A percentile compares a stretch with the other conserved stretches of the same genome.
Conservation (phyloP, 2,113 vertebrate genomes). For the Ifrita kowaldi region DNA sequence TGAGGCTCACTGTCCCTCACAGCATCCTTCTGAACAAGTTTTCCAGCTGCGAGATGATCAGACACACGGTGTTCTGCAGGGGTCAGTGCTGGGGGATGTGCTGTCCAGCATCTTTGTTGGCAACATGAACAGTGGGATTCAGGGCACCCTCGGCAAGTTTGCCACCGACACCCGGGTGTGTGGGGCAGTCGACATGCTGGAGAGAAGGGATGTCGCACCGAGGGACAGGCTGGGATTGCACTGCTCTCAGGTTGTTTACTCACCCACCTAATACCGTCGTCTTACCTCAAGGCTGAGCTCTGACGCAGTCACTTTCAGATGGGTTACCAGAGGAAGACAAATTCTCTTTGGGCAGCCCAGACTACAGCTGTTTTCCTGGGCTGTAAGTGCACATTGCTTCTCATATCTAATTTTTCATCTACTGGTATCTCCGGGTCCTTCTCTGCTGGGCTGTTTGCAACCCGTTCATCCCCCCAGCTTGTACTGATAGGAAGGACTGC, state of each 20-base stretch:
- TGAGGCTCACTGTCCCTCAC: not conserved
- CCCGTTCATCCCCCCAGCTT: not conserved
- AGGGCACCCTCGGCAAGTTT: not conserved
- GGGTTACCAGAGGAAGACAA: not conserved
- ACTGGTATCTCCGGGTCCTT: not conserved
- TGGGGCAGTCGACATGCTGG: rapidly evolving
- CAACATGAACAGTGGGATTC: not conserved
- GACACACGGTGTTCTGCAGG: rapidly evolving
- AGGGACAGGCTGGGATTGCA: not conserved
- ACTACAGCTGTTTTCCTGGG: not conserved
- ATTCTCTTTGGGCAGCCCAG: not conserved
- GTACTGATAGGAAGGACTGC: not conserved
- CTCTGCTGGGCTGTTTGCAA: not conserved
- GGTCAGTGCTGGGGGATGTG: not conserved
- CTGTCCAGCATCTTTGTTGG: too few relatives aligned
- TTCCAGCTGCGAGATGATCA: not conserved
- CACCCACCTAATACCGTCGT: not conserved
- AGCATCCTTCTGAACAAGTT: not conserved
- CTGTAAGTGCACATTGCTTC: not conserved
- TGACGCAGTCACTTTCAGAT: not conserved
- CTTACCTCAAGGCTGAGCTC: not conserved
- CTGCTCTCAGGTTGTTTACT: not conserved
- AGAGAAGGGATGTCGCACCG: not conserved
- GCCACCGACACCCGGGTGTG: not conserved
- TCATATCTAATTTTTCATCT: not conserved